phyloP scores from a whole-genome alignment of 2,888 invertebrate species.

The Rhagonycha fulva region DNA sequence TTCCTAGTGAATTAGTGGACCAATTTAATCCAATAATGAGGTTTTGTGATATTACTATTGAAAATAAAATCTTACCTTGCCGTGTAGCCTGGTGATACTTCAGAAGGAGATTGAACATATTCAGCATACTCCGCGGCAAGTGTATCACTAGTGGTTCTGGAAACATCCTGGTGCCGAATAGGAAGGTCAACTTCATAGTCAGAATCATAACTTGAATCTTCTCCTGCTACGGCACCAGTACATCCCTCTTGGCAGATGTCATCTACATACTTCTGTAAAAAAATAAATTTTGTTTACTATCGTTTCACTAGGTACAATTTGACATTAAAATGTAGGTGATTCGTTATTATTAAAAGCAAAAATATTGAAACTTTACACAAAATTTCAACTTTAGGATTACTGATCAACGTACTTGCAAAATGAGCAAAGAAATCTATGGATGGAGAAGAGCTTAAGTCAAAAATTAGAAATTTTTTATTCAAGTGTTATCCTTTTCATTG shows the following conservation, averaged over 20 bases:
- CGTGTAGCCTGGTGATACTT: slow-evolving; percentile 51
- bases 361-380: too few relatives aligned
- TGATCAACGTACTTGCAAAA: too few relatives aligned
- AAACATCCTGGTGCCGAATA: slow-evolving; percentile 71
- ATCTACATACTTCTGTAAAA: slow-evolving; percentile 75
- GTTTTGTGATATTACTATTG: too few relatives aligned
- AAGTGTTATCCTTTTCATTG: too few relatives aligned
- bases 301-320: not conserved
- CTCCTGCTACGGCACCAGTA: slow-evolving; percentile 62
- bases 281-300: slow-evolving; percentile 9
- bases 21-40: too few relatives aligned
- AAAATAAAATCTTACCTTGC: slow-evolving; percentile 43
- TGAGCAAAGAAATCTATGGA: too few relatives aligned
- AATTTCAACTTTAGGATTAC: too few relatives aligned
- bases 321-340: too few relatives aligned
- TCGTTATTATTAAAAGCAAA: too few relatives aligned
- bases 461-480: too few relatives aligned
- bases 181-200: slow-evolving; percentile 67
- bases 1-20: too few relatives aligned
- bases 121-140: slow-evolving; percentile 84
- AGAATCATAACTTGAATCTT: slow-evolving; percentile 87
- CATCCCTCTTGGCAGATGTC: slow-evolving; percentile 63
- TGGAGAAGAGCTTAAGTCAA: too few relatives aligned
- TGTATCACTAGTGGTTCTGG: slow-evolving; percentile 82
- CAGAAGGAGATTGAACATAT: slow-evolving; percentile 67